phyloP scores from a whole-genome alignment of 2,888 invertebrate species.

The Hemithea aestivaria region DNA sequence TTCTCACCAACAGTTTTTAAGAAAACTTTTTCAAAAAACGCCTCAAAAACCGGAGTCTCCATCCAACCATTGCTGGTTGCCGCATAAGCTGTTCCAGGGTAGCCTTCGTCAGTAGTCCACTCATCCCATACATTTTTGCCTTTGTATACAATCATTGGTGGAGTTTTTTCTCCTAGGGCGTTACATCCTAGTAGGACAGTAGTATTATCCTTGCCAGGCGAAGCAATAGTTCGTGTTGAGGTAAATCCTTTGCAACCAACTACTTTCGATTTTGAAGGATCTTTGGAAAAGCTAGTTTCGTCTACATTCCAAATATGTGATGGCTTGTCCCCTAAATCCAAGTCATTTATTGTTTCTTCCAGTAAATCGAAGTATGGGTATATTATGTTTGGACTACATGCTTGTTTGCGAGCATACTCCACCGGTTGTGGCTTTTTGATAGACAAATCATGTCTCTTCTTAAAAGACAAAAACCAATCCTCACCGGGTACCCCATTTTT shows the following conservation, averaged over 20 bases:
- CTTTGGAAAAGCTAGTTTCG: slow-evolving; percentile 14
- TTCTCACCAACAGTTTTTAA: slow-evolving; percentile 5
- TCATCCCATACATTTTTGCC: slow-evolving; percentile 29
- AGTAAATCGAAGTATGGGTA: slow-evolving; percentile 27
- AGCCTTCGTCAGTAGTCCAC: slow-evolving; percentile 25
- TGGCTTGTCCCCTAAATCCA: slow-evolving; percentile 23
- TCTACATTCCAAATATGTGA: slow-evolving; percentile 15
- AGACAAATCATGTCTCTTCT: slow-evolving; percentile 35
- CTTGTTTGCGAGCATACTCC: slow-evolving; percentile 31
- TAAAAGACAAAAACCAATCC: slow-evolving; percentile 15
- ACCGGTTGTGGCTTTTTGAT: slow-evolving; percentile 45
- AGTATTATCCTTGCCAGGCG: slow-evolving; percentile 26
- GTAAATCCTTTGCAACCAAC: slow-evolving; percentile 26
- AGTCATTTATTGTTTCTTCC: slow-evolving; percentile 20
- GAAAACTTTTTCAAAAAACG: slow-evolving; percentile 17
- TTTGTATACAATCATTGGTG: slow-evolving; percentile 30
- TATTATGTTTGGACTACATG: slow-evolving; percentile 29
- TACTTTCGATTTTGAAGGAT: slow-evolving; percentile 21
- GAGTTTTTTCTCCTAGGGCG: slow-evolving; percentile 29
- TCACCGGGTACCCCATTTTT: slow-evolving; percentile 23
- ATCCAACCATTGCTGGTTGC: slow-evolving; percentile 34
- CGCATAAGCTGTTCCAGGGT: slow-evolving; percentile 23
- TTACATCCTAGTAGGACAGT: slow-evolving; percentile 16
- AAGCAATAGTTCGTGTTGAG: slow-evolving; percentile 23
- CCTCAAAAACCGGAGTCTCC: slow-evolving; percentile 22